A percentile compares a stretch with the other conserved stretches of the same genome.
phyloP scores from a whole-genome alignment of 2,888 invertebrate genomes.

The Griposia aprilina region DNA sequence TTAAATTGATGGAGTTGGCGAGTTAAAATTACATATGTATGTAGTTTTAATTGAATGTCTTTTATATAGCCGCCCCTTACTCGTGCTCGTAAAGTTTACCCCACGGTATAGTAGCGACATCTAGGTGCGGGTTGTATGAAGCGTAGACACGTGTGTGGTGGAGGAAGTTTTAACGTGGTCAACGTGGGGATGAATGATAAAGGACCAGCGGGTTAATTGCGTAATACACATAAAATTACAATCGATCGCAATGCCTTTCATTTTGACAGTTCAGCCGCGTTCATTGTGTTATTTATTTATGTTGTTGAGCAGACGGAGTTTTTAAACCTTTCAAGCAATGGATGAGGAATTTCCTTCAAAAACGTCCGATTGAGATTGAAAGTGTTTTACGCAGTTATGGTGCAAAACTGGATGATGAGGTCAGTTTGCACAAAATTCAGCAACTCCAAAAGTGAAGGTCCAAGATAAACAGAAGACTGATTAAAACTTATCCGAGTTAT shows the following conservation, averaged over 20 bases:
- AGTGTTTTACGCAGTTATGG: too few relatives aligned
- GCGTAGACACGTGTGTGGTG: neutral
- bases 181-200: too few relatives aligned
- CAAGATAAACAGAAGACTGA: neutral
- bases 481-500: neutral
- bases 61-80: slow-evolving; percentile 54
- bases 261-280: too few relatives aligned
- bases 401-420: neutral
- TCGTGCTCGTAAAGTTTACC: slow-evolving; percentile 51
- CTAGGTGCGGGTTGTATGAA: neutral
- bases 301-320: too few relatives aligned
- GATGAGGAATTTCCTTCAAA: too few relatives aligned
- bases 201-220: too few relatives aligned
- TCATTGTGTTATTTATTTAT: too few relatives aligned
- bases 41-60: slow-evolving; percentile 63
- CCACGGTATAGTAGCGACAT: slow-evolving; percentile 26
- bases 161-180: neutral
- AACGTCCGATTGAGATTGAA: too few relatives aligned
- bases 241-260: too few relatives aligned
- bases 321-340: too few relatives aligned
- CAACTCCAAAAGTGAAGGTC: neutral
- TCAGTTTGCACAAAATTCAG: neutral
- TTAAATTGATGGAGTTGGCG: slow-evolving; percentile 55
- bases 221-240: too few relatives aligned
- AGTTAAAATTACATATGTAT: slow-evolving; percentile 64